These are phyloP conservation scores for Aurelia aurita complex sp. Pacific DNA, from an alignment of 30 jellyfish, hydroid and myxozoan genomes.

Conservation along the genomic window DNA sequence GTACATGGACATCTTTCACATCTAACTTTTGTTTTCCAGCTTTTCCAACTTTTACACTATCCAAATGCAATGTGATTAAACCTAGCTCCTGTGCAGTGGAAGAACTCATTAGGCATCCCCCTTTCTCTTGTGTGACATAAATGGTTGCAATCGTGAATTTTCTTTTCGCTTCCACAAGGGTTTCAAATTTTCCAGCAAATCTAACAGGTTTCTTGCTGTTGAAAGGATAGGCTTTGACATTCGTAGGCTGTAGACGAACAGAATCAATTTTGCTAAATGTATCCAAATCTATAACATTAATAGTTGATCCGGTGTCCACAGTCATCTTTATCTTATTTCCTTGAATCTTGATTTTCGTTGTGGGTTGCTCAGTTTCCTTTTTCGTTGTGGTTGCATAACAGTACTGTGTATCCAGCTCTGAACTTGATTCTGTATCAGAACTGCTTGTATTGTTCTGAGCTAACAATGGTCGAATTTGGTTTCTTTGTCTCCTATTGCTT, in stretches of 20 bases:
- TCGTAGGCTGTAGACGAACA: conserved; percentile 12
- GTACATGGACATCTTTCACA: background rate
- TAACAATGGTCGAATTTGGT: too few species aligned
- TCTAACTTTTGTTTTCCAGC: background rate
- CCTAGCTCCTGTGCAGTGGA: conserved; percentile 22
- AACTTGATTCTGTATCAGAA: too few species aligned
- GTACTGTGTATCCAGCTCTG: too few species aligned
- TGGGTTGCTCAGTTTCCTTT: background rate
- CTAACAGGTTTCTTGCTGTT: conserved; percentile 14
- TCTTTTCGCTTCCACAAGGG: background rate
- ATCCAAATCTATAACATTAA: conserved; percentile 11
- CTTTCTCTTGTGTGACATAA: background rate
- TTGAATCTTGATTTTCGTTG: conserved; percentile 1
- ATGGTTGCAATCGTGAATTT: background rate
- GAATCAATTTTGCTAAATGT: conserved; percentile 16
- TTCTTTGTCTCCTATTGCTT: too few species aligned
- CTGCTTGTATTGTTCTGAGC: too few species aligned
- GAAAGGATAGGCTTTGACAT: conserved; percentile 36
- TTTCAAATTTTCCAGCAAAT: conserved; percentile 10
- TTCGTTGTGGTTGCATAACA: too few species aligned
- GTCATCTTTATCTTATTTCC: background rate
- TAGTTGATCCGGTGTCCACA: conserved; percentile 46
- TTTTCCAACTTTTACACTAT: background rate
- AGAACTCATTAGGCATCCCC: conserved; percentile 24
- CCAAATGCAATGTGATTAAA: background rate